Conservation (phyloP, 2,797 vertebrate species). For the Pseudochirops corinnae region DNA sequence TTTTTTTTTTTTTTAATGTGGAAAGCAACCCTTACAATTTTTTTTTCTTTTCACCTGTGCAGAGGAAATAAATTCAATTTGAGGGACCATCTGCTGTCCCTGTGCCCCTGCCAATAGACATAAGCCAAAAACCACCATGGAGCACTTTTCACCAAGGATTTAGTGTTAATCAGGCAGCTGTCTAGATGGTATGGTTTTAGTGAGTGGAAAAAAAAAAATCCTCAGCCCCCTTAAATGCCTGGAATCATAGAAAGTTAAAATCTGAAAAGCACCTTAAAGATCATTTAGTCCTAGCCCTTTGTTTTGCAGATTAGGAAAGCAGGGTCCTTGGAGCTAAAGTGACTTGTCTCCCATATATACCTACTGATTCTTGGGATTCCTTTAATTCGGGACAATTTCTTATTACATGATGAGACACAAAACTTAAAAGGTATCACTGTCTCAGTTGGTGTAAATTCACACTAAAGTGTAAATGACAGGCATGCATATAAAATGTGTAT, state of each 20-base stretch:
- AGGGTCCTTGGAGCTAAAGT: background rate
- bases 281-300: background rate
- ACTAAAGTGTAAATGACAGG: background rate
- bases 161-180: conserved; percentile 7
- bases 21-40: background rate
- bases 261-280: background rate
- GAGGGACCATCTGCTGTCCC: conserved; percentile 4
- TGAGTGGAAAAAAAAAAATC: background rate
- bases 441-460: background rate
- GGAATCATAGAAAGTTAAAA: background rate
- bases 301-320: background rate
- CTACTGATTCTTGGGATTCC: background rate
- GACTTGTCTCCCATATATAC: background rate
- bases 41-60: conserved; percentile 2
- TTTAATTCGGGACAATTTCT: background rate
- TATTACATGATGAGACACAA: background rate
- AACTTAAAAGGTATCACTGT: background rate
- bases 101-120: conserved; percentile 1
- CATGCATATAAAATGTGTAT: background rate
- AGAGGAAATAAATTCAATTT: conserved; percentile 7
- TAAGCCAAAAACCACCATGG: conserved; percentile 7
- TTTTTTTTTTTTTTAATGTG: background rate
- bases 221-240: background rate
- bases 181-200: background rate
- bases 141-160: conserved; percentile 11